Percentiles rank a stretch among this genome's conserved stretches.
Conservation (phyloP, 2,888 invertebrate genomes). For the Nomada ruficornis region DNA sequence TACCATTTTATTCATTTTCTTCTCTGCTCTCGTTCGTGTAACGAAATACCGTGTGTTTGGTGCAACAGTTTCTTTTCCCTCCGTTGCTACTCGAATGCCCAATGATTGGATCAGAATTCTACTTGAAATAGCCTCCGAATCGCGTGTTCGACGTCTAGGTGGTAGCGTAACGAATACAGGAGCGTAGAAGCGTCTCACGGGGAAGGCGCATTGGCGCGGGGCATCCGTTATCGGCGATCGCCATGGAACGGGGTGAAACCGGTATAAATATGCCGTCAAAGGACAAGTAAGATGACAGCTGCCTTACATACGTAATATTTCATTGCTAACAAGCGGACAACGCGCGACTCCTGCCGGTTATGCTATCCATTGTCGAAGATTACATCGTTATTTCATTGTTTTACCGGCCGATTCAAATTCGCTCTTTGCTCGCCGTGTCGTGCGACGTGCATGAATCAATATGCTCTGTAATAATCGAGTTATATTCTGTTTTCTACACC, state of each 20-base stretch:
- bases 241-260: slow-evolving; percentile 49
- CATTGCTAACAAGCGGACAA: slow-evolving; percentile 66
- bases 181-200: slow-evolving; percentile 35
- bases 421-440: slow-evolving; percentile 51
- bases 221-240: slow-evolving; percentile 58
- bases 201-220: slow-evolving; percentile 44
- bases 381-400: slow-evolving; percentile 67
- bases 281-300: slow-evolving; percentile 64
- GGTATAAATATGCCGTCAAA: slow-evolving; percentile 66
- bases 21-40: not conserved
- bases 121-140: not conserved
- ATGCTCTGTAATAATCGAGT: slow-evolving; percentile 66
- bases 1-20: not conserved
- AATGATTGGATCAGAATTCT: not conserved
- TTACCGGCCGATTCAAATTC: slow-evolving; percentile 63
- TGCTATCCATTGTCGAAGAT: slow-evolving; percentile 68
- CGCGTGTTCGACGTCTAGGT: not conserved
- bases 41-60: not conserved
- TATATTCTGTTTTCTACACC: slow-evolving; percentile 24
- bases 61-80: not conserved
- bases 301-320: slow-evolving; percentile 65
- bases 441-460: slow-evolving; percentile 60
- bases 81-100: too few species aligned
- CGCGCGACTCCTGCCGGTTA: slow-evolving; percentile 56
- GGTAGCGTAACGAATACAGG: slow-evolving; percentile 44